A percentile compares a stretch with the other conserved stretches of the same genome.
These are phyloP conservation scores for Belonocnema kinseyi DNA, from an alignment of 1,140 invertebrate species.

Conservation along the genomic window DNA sequence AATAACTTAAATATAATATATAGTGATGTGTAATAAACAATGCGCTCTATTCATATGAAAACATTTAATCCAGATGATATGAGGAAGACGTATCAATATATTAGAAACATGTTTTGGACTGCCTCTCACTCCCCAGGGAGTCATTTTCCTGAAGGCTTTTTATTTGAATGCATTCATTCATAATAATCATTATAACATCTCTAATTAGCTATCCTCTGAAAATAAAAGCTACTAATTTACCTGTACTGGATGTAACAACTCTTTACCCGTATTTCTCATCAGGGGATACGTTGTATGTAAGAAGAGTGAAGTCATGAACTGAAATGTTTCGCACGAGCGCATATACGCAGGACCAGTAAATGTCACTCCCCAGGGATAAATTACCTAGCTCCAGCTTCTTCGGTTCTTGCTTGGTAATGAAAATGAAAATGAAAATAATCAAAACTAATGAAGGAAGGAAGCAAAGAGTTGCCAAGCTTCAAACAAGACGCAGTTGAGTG, in stretches of 20 bases:
- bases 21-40: too few species aligned
- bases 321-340: neutral
- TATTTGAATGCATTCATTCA: neutral
- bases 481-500: neutral
- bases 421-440: constrained; percentile 28
- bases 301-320: constrained; percentile 21
- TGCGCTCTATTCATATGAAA: too few species aligned
- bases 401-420: constrained; percentile 14
- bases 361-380: constrained; percentile 19
- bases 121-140: neutral
- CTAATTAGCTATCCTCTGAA: constrained; percentile 12
- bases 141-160: neutral
- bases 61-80: too few species aligned
- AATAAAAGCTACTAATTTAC: constrained; percentile 28
- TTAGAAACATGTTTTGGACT: constrained; percentile 15
- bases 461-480: neutral
- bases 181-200: constrained; percentile 7
- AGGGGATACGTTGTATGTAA: neutral
- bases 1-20: too few species aligned
- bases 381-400: constrained; percentile 17
- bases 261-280: constrained; percentile 20
- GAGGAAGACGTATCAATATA: neutral
- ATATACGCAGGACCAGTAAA: neutral
- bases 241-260: constrained; percentile 21
- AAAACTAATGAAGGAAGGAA: constrained; percentile 18